phyloP scores from a whole-genome alignment of 2,113 vertebrate species.

The Hiodon alosoides region DNA sequence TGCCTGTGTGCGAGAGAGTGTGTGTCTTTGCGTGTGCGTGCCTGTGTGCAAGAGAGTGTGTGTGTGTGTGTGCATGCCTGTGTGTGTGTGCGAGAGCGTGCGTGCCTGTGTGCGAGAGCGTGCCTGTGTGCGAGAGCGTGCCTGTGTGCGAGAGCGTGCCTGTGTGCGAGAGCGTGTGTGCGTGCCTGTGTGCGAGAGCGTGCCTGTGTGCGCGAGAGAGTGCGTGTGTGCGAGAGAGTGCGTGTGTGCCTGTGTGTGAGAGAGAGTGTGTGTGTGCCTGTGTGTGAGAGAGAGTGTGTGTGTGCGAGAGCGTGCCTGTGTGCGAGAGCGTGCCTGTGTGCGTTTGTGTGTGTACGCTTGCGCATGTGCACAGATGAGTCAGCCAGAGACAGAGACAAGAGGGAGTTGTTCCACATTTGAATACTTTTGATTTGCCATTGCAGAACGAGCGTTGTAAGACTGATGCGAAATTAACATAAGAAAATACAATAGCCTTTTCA shows the following conservation, averaged over 20 bases:
- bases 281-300: background rate
- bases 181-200: no score
- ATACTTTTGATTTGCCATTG: constrained; percentile 29
- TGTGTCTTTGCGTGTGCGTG: no score
- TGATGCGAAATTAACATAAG: constrained; percentile 28
- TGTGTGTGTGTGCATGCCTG: no score
- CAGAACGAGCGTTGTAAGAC: constrained; percentile 20
- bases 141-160: no score
- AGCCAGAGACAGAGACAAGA: background rate
- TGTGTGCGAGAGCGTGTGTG: no score
- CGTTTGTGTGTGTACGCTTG: background rate
- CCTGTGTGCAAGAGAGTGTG: no score
- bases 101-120: no score
- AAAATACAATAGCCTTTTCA: constrained; percentile 20
- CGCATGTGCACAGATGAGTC: background rate
- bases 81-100: no score
- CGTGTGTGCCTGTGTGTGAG: background rate
- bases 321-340: background rate
- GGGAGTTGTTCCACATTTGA: constrained; percentile 29
- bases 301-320: background rate
- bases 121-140: no score
- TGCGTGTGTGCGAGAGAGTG: background rate
- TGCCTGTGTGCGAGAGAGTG: no score
- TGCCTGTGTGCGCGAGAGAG: no score
- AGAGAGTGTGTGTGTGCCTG: background rate